phyloP scores from a whole-genome alignment of 2,888 invertebrate species.

The Polyommatus icarus region DNA sequence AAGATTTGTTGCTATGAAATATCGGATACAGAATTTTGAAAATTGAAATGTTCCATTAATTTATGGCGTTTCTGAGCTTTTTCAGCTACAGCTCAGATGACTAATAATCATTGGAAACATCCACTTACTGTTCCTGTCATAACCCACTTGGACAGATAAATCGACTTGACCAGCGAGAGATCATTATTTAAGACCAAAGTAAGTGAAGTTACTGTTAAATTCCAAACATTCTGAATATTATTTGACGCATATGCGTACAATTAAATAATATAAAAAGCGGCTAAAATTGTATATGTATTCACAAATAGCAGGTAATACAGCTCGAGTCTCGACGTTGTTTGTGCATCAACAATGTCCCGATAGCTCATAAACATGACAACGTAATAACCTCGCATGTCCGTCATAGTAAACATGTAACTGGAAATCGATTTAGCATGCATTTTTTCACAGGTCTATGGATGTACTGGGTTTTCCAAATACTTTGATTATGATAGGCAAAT shows the following conservation, averaged over 20 bases:
- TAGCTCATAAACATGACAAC: background rate
- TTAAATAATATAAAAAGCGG: background rate
- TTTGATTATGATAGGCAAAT: background rate
- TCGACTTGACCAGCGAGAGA: too few species aligned
- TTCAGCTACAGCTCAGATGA: background rate
- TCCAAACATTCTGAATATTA: too few species aligned
- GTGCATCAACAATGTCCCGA: background rate
- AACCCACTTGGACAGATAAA: too few species aligned
- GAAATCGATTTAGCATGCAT: background rate
- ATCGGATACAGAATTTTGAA: background rate
- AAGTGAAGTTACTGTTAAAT: too few species aligned
- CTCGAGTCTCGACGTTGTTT: background rate
- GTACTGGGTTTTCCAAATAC: background rate
- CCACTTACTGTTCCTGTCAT: too few species aligned
- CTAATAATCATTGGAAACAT: too few species aligned
- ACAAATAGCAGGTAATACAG: background rate
- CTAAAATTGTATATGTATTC: background rate
- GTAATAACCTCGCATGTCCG: background rate
- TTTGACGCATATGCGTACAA: too few species aligned
- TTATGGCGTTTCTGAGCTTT: background rate
- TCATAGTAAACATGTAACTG: background rate
- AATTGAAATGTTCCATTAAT: background rate
- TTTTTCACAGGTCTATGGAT: background rate
- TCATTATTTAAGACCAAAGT: too few species aligned
- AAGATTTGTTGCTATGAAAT: background rate